Evolutionary conservation across 2,888 invertebrate genomes (phyloP).

Genomic region (Serrognathus titanus): DNA sequence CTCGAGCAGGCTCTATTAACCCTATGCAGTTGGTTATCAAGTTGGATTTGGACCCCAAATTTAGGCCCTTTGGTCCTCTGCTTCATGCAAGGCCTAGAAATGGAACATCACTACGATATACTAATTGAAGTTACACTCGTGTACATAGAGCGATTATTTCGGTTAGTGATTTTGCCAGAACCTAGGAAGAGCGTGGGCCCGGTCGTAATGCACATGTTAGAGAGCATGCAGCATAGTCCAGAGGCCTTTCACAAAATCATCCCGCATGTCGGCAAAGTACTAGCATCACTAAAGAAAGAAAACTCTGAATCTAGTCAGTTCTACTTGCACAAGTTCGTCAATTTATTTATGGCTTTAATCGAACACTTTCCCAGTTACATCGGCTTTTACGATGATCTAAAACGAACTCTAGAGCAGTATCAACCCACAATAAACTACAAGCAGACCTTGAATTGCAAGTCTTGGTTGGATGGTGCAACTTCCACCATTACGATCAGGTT

Average conservation of each 20-base stretch:
- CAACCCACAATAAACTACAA: conserved; percentile 36
- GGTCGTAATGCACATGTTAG: conserved; percentile 63
- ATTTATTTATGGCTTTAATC: conserved; percentile 55
- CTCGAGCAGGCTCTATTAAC: conserved; percentile 61
- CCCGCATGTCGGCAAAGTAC: conserved; percentile 52
- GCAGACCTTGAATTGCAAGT: conserved; percentile 38
- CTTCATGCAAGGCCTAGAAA: conserved; percentile 62
- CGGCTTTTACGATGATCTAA: conserved; percentile 40
- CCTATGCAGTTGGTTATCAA: conserved; percentile 66
- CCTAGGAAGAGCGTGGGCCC: conserved; percentile 57
- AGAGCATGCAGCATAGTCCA: conserved; percentile 58
- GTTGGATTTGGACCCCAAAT: conserved; percentile 61
- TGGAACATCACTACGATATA: conserved; percentile 47
- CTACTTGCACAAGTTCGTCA: conserved; percentile 59
- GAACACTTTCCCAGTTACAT: conserved; percentile 51
- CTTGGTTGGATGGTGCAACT: conserved; percentile 44
- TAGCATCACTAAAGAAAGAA: conserved; percentile 56
- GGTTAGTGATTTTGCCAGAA: conserved; percentile 54
- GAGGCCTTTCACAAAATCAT: conserved; percentile 60
- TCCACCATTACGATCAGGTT: conserved; percentile 31
- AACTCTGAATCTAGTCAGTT: conserved; percentile 50
- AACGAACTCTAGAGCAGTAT: conserved; percentile 39
- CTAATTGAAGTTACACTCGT: conserved; percentile 59
- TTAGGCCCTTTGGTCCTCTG: conserved; percentile 65
- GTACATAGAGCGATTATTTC: conserved; percentile 59